Base-by-base conservation (phyloP, 2,797 vertebrate genomes). In the Siniperca obscura region DNA sequence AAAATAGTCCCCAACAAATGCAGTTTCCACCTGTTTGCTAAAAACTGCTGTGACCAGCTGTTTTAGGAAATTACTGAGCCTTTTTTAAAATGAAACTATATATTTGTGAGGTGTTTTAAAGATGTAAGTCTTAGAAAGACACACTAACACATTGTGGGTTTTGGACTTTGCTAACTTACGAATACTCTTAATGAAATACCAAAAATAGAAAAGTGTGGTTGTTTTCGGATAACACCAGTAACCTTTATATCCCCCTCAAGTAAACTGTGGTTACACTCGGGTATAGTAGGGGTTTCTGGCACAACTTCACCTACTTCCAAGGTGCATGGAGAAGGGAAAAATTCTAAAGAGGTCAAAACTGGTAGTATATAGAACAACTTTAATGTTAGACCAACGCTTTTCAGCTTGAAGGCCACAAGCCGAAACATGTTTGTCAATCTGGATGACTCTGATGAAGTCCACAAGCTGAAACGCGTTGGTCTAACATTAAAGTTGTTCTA, bases 141-240 rank as follows among this genome's bases (percentile, higher is more conserved):
- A 30, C 30, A 30, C 30, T 3, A 30, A 56, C 14, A 25, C 13
- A 4, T 2, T 9, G 36, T 59, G 30, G 27, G 19, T 55, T 59
- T 19, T 0, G 27, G 19, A 27, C 50, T 30, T 61, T 65, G 0
- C 13, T 22, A 14, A 40, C 5, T 1, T 34, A 56, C 34, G 5
- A 30, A 48, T 27, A 57, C 66, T 64, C 30, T 68, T 38, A 9
- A 70, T 59, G 66, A 50, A 59, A 59, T 17, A 77, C 8, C 34
- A 70, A 65, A 85, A 71, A 48, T 22, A 59, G 3, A 60, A 70
- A 17, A 25, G 3, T 38, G 42, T 42, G 34, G 27, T 17, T 65
- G 14, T 67, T 81, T 16, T 11, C 10, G 30, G 72, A 69, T 4
- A 4, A 72, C 46, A 82, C 56, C 48, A 56, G 25, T 44, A 74